Conservation (phyloP, 2,888 invertebrate species). For the Drosophila picticornis region DNA sequence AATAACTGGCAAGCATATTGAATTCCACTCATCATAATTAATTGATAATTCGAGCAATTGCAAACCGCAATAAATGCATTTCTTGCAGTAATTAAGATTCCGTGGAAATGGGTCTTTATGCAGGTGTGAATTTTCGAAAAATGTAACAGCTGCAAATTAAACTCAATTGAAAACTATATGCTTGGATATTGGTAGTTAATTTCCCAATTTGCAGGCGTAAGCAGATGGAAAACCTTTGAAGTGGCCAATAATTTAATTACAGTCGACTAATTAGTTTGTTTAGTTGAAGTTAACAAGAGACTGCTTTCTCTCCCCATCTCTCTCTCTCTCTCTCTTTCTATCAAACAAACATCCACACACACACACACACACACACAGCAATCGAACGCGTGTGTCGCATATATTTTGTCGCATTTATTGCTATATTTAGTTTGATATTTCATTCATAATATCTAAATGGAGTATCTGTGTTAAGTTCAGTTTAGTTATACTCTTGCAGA, state of each 20-base stretch:
- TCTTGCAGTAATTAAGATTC: background rate
- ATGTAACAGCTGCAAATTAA: background rate
- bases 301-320: background rate
- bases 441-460: conserved; percentile 33
- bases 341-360: background rate
- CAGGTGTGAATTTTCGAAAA: background rate
- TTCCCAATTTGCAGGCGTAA: background rate
- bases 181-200: background rate
- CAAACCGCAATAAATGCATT: background rate
- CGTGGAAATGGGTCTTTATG: background rate
- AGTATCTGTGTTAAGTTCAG: conserved; percentile 13
- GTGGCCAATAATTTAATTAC: background rate
- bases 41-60: background rate
- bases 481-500: conserved; percentile 11
- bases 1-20: conserved; percentile 16
- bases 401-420: background rate
- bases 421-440: conserved; percentile 8
- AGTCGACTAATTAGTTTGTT: background rate
- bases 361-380: background rate
- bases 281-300: background rate
- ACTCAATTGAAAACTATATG: background rate
- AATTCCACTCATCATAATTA: conserved; percentile 21
- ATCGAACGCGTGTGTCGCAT: background rate
- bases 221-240: background rate
- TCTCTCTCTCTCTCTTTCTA: no score